These are phyloP conservation scores for Parascotia fuliginaria DNA, from an alignment of 2,888 invertebrate genomes.

Conservation along the genomic window DNA sequence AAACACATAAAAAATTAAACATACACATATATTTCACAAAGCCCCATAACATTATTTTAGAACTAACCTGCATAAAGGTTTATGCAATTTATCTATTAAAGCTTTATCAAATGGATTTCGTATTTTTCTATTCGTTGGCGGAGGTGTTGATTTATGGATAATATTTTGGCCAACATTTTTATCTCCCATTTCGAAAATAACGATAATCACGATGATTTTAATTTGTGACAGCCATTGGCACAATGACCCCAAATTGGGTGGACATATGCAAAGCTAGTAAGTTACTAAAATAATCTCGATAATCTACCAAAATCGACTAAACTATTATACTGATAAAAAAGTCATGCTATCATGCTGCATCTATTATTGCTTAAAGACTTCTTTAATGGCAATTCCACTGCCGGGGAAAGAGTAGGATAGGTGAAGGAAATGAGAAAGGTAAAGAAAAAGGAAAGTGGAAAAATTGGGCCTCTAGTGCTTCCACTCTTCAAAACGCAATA, in stretches of 20 bases:
- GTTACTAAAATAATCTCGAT: not conserved
- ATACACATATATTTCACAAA: not conserved
- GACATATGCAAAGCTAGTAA: too few species aligned
- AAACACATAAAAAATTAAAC: not conserved
- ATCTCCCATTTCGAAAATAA: conserved; percentile 78
- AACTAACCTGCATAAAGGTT: conserved; percentile 89
- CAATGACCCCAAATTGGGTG: conserved; percentile 47
- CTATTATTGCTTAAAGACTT: too few species aligned
- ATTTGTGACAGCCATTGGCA: conserved; percentile 29
- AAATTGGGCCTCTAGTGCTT: too few species aligned
- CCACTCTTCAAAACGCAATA: too few species aligned
- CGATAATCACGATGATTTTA: conserved; percentile 50
- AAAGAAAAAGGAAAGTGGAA: too few species aligned
- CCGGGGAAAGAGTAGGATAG: too few species aligned
- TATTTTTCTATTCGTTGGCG: conserved; percentile 76
- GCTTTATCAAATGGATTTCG: conserved; percentile 90
- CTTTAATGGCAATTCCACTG: too few species aligned
- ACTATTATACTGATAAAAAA: too few species aligned
- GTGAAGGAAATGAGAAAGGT: too few species aligned
- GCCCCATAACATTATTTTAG: not conserved
- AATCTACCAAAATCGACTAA: not conserved
- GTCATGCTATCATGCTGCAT: too few species aligned
- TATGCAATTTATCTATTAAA: conserved; percentile 87
- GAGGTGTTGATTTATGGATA: conserved; percentile 72
- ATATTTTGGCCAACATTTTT: conserved; percentile 66